phyloP scores from a whole-genome alignment of 1,140 invertebrate genomes.

The Ceratoteleas bidentatus region DNA sequence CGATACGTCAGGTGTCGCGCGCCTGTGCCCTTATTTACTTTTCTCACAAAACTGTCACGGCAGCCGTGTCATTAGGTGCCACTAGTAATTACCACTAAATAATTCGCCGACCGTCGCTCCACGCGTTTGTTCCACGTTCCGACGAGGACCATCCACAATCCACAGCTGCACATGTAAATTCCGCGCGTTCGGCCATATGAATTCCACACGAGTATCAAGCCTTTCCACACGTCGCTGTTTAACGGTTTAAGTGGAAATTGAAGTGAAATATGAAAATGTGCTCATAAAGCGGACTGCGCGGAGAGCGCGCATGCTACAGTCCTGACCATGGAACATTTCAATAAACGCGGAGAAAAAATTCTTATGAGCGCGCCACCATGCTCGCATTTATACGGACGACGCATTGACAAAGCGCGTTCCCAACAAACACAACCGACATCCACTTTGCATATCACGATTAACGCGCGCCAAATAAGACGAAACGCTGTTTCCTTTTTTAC shows the following conservation, averaged over 20 bases:
- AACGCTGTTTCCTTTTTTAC: too few relatives aligned
- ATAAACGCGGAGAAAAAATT: conserved; percentile 60
- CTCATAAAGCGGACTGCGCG: conserved; percentile 64
- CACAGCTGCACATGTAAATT: conserved; percentile 74
- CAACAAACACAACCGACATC: conserved; percentile 2
- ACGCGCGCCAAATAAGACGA: conserved; percentile 6
- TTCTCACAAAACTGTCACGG: conserved; percentile 62
- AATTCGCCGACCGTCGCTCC: conserved; percentile 60
- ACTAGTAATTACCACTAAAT: conserved; percentile 69
- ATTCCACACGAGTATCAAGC: conserved; percentile 76
- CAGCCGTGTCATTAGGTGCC: conserved; percentile 65
- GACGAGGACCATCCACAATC: conserved; percentile 63
- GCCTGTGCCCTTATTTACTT: conserved; percentile 57
- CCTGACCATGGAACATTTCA: conserved; percentile 63
- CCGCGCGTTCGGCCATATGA: conserved; percentile 73
- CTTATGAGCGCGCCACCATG: conserved; percentile 38
- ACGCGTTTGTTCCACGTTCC: conserved; percentile 59
- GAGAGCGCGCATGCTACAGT: conserved; percentile 59
- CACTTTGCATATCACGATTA: conserved; percentile 7
- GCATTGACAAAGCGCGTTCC: conserved; percentile 40
- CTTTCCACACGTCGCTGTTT: conserved; percentile 72
- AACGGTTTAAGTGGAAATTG: conserved; percentile 78
- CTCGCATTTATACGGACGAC: conserved; percentile 37
- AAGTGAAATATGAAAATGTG: conserved; percentile 79
- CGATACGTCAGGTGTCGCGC: conserved; percentile 46